These are phyloP conservation scores for Zaprionus lachaisei DNA, from an alignment of 1,140 invertebrate genomes.

Conservation along the genomic window DNA sequence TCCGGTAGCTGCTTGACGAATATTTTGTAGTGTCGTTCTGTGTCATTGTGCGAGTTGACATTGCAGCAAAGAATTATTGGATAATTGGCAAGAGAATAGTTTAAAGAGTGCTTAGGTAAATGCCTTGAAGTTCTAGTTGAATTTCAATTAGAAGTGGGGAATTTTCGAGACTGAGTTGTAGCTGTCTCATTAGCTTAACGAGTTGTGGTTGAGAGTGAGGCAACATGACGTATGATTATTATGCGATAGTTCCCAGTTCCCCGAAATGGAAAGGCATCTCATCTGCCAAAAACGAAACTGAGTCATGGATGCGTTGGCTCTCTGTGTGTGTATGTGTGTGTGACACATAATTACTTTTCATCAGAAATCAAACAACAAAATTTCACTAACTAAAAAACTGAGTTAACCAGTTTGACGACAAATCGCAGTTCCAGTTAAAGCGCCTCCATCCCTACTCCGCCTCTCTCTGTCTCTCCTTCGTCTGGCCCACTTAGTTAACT, in stretches of 20 bases:
- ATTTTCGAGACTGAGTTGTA: background rate
- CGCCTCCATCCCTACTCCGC: background rate
- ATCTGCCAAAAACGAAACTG: constrained; percentile 14
- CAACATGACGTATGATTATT: background rate
- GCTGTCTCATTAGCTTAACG: background rate
- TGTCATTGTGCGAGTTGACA: constrained; percentile 33
- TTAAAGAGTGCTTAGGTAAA: background rate
- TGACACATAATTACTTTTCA: constrained; percentile 46
- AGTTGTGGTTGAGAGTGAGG: background rate
- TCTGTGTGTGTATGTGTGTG: background rate
- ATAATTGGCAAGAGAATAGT: constrained; percentile 16
- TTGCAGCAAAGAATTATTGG: constrained; percentile 22
- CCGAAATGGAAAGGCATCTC: constrained; percentile 1
- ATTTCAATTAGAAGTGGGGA: background rate
- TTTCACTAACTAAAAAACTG: constrained; percentile 38
- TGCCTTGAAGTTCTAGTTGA: background rate
- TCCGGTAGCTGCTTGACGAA: constrained; percentile 37
- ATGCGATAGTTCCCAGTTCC: background rate
- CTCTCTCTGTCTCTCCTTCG: background rate
- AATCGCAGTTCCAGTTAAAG: constrained; percentile 38
- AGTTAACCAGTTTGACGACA: constrained; percentile 36
- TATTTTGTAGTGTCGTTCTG: constrained; percentile 14
- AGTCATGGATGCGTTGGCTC: constrained; percentile 3
- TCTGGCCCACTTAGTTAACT: constrained; percentile 28
- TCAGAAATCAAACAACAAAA: constrained; percentile 34